These are phyloP conservation scores for Xestobium rufovillosum DNA, from an alignment of 2,888 invertebrate species.

Conservation along the genomic window DNA sequence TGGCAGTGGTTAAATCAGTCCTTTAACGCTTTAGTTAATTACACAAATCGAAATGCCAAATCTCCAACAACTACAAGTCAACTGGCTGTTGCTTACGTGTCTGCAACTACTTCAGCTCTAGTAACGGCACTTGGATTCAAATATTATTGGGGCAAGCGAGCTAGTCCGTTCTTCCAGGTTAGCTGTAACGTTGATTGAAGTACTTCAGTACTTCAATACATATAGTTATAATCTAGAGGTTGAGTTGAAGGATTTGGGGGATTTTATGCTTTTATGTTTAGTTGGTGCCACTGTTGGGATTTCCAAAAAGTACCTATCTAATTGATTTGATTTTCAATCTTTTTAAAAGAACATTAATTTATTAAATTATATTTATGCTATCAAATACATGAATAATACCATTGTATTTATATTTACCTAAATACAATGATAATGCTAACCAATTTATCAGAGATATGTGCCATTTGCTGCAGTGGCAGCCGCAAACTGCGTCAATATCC, in stretches of 20 bases:
- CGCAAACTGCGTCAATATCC: constrained; percentile 88
- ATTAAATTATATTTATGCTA: too few relatives aligned
- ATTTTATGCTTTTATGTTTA: too few relatives aligned
- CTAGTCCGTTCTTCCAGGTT: constrained; percentile 54
- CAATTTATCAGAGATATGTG: constrained; percentile 62
- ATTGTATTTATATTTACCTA: too few relatives aligned
- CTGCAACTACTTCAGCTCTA: constrained; percentile 84
- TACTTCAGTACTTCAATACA: too few relatives aligned
- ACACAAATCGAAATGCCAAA: constrained; percentile 87
- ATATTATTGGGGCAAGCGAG: constrained; percentile 64
- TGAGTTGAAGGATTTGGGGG: too few relatives aligned
- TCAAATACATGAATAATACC: too few relatives aligned
- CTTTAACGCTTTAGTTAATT: constrained; percentile 91
- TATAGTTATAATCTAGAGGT: too few relatives aligned
- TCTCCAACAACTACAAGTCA: constrained; percentile 71
- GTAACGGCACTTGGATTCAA: constrained; percentile 83
- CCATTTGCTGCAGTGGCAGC: constrained; percentile 84
- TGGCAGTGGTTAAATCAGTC: constrained; percentile 96
- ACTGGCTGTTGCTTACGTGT: constrained; percentile 76
- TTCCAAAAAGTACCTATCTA: too few relatives aligned
- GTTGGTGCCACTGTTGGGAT: too few relatives aligned
- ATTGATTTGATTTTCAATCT: too few relatives aligned
- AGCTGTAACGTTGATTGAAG: not conserved
- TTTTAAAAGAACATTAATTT: too few relatives aligned
- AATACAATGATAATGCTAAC: too few relatives aligned